Evolutionary conservation across 2,113 vertebrate genomes (phyloP), one percentile per base, ranked within the genome.

Genomic region (Cyanistes caeruleus): DNA sequence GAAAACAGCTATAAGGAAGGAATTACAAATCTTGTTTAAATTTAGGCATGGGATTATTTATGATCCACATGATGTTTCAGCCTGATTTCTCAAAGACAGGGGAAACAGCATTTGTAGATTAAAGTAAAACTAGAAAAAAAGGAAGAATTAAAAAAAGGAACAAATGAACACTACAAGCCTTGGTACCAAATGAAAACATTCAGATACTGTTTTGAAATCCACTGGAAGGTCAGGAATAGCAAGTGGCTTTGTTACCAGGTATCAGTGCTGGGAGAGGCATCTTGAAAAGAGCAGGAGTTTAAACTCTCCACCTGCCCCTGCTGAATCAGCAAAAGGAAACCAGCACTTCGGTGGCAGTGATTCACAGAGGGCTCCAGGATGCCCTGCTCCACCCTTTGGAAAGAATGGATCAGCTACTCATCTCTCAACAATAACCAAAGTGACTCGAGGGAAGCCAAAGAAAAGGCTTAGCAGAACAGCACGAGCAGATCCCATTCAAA

Each of bases 311-410:
- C 35, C 91, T 58, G 27, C 35, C 69, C 23, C 55, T 39, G 68
- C 91, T 65, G 55, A 77, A 62, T 31, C 23, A 67, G 48, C 53
- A 51, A 23, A 53, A 87, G 55, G n/a, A 78, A 69, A n/a, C 33
- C 39, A 62, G 48, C 48, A 6, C 19, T 46, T 33, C 0, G 0
- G 12, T 7, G 13, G 27, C n/a, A 37, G 46, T 44, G 41, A 4
- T 14, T 53, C 69, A 37, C n/a, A 48, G 39, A 76, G 31, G 31
- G 53, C 21, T 51, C 65, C 46, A 56, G 59, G 52, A 44, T 6
- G 37, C n/a, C 43, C 52, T 43, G 58, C 72, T 73, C 62, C 44
- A 60, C 35, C 5, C 78, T 74, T 79, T 7, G 23, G 44, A 84
- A 90, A 56, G n/a, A 56, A 84, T 1, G 10, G 77, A 24, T 46